These are phyloP conservation scores for Phaethornis superciliosus DNA, from an alignment of 2,113 vertebrate genomes.

Conservation along the genomic window DNA sequence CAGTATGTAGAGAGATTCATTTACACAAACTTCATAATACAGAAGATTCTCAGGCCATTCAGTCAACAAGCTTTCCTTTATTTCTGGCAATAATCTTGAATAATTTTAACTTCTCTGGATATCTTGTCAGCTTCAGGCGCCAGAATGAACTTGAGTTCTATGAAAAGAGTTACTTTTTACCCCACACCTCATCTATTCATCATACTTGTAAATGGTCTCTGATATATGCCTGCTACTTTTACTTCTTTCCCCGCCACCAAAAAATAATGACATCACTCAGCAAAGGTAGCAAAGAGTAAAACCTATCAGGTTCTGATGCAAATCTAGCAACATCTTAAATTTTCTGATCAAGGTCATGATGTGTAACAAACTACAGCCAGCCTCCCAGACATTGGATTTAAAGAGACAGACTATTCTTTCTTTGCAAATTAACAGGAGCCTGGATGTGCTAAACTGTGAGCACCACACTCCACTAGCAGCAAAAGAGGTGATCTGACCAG, in stretches of 20 bases:
- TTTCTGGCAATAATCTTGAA: background rate
- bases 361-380: background rate
- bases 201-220: background rate
- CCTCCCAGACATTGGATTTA: background rate
- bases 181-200: background rate
- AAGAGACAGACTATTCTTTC: background rate
- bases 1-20: background rate
- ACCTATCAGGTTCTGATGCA: background rate
- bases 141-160: background rate
- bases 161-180: background rate
- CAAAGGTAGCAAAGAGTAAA: background rate
- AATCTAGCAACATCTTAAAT: background rate
- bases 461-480: background rate
- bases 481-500: background rate
- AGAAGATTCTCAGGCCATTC: background rate
- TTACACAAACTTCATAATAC: background rate
- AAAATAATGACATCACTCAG: background rate
- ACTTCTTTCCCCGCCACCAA: background rate
- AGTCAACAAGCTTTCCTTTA: background rate
- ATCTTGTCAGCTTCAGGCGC: background rate
- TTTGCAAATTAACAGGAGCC: background rate
- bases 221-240: background rate
- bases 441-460: background rate
- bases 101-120: background rate
- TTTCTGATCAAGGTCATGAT: background rate